Base-by-base conservation (phyloP, 2,113 vertebrate species). In the Siniperca knerii region DNA sequence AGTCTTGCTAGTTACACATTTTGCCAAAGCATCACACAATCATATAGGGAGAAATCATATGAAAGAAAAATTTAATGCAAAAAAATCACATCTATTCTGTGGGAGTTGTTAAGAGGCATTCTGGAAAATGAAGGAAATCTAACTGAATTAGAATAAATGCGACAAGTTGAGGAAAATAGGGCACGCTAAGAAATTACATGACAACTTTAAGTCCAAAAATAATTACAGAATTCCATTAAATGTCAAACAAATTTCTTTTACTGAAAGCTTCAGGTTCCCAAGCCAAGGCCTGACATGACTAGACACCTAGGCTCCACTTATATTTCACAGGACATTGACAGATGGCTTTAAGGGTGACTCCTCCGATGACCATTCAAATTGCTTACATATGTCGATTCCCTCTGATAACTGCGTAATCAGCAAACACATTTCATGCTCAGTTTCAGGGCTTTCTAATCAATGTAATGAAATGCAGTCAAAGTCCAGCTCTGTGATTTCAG, bases 391-490 rank as follows among this genome's bases (percentile, higher is more conserved):
- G 93, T 85, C n/a, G 40, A 79, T 84, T 75, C 67, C 67, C 74
- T 79, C 81, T 60, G 87, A 87, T 88, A 87, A 73, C 75, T 74
- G 82, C 46, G 68, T 87, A 86, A 90, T 92, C 88, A 88, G 89
- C 70, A 81, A 83, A 91, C 58, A 54, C 46, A 89, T 92, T 93
- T 93, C 91, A 90, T 87, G 93, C 86, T 90, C 87, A 87, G 86
- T 93, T 92, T 87, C 33, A 33, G 82, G 75, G 67, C 72, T 71
- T 88, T 92, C 73, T 93, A 93, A 93, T 94, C 94, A 94, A 85
- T 29, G 73, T 92, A 92, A 94, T 92, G 87, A 90, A 91, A 86
- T 46, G 77, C 90, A 93, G 87, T 79, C 82, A 57, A 18, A 57
- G 67, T 70, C 68, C 67, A 74, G 82, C 29, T 85, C 55, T 67